phyloP scores from a whole-genome alignment of 2,113 vertebrate species.

The Bufo bufo region DNA sequence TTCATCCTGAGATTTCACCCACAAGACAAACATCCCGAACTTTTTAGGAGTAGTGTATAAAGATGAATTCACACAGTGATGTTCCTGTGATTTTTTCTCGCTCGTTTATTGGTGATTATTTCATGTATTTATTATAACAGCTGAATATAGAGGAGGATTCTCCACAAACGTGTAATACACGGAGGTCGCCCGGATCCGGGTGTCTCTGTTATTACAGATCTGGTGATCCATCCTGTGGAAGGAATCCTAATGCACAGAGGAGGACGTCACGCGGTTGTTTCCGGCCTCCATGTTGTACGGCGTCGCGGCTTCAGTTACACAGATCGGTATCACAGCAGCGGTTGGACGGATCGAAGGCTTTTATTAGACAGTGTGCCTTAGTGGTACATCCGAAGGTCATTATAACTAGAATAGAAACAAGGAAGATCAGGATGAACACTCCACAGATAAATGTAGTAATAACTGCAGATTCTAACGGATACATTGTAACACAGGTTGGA shows the following conservation, averaged over 20 bases:
- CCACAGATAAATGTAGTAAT: background rate
- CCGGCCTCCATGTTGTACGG: background rate
- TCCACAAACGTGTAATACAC: background rate
- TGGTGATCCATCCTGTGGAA: background rate
- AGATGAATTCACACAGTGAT: no score
- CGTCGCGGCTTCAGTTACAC: conserved; percentile 13
- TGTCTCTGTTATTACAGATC: no score
- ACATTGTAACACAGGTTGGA: background rate
- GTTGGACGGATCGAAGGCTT: background rate
- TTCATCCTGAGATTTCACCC: no score
- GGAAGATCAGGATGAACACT: background rate
- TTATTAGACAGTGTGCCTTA: background rate
- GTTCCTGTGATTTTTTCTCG: no score
- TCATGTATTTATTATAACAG: background rate
- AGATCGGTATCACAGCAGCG: background rate
- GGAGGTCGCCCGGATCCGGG: background rate
- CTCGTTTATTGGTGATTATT: no score
- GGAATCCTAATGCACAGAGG: background rate
- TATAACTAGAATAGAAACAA: background rate
- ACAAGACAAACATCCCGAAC: no score
- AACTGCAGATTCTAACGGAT: background rate
- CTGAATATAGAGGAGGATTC: background rate
- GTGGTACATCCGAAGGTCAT: conserved; percentile 3
- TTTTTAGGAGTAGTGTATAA: no score
- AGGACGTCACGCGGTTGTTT: background rate